Percentiles rank a stretch among this genome's conserved stretches.
Conservation (phyloP, 37 sponge, comb jelly and placozoan genomes). For the Geodia barretti region DNA sequence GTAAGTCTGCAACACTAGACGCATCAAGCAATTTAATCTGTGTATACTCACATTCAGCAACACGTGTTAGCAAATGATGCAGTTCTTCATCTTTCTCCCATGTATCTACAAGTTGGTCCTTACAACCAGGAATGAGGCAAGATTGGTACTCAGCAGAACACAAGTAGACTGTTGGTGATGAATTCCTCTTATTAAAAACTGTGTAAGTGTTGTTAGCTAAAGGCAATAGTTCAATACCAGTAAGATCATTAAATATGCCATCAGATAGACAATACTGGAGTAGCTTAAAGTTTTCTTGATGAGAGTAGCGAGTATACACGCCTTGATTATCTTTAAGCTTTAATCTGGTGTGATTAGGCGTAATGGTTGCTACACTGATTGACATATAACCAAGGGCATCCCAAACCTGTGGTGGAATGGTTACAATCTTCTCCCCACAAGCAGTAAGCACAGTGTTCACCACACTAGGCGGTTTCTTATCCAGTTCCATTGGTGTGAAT, state of each 20-base stretch:
- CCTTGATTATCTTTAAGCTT: neutral
- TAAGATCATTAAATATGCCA: slow-evolving; percentile 4
- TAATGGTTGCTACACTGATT: neutral
- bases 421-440: slow-evolving; percentile 12
- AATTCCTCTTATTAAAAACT: neutral
- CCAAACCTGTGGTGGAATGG: slow-evolving; percentile 5
- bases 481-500: slow-evolving; percentile 19
- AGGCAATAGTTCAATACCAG: slow-evolving; percentile 27
- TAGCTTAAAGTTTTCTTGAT: slow-evolving; percentile 7
- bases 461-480: too few relatives aligned
- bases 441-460: slow-evolving; percentile 1
- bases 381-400: neutral
- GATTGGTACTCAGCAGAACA: slow-evolving; percentile 9
- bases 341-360: neutral
- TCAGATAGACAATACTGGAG: slow-evolving; percentile 31
- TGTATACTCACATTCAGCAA: slow-evolving; percentile 19
- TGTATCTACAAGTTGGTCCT: neutral
- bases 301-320: neutral
- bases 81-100: neutral
- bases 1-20: neutral
- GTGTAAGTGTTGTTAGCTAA: slow-evolving; percentile 18
- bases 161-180: neutral
- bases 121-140: slow-evolving; percentile 9
- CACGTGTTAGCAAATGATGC: slow-evolving; percentile 11
- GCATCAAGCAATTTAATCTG: slow-evolving; percentile 14